Conservation (phyloP, 1,140 invertebrate species). For the Zaprionus capensis region DNA sequence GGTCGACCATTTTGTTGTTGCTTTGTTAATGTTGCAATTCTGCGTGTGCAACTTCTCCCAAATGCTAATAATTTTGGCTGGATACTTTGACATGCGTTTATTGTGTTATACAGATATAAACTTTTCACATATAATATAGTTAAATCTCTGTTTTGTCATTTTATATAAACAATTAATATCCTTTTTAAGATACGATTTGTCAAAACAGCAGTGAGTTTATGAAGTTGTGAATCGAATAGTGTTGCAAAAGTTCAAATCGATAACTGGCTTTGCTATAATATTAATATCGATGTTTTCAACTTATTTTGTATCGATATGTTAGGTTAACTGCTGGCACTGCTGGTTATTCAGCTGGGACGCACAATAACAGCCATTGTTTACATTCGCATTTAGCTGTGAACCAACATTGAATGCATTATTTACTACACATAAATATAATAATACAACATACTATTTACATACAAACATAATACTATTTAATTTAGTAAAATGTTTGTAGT, state of each 20-base stretch:
- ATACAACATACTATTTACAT: too few relatives aligned
- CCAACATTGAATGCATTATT: conserved; percentile 1
- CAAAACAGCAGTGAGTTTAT: conserved; percentile 21
- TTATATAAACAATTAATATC: conserved; percentile 30
- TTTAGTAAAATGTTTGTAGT: background rate
- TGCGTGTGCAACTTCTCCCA: conserved; percentile 26
- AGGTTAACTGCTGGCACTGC: background rate
- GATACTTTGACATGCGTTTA: conserved; percentile 11
- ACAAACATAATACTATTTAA: background rate
- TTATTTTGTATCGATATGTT: background rate
- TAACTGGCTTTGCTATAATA: background rate
- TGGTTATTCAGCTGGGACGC: background rate
- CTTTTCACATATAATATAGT: conserved; percentile 32
- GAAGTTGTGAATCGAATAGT: conserved; percentile 16
- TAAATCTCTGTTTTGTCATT: conserved; percentile 48
- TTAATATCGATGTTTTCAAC: background rate
- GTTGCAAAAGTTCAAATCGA: background rate
- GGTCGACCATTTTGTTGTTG: conserved; percentile 74
- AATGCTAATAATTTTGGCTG: conserved; percentile 16
- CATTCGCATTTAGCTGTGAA: conserved; percentile 28
- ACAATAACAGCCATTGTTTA: conserved; percentile 49
- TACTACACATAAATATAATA: background rate
- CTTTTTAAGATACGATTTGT: conserved; percentile 40
- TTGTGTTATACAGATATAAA: conserved; percentile 35
- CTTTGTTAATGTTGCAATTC: conserved; percentile 18